phyloP scores from a whole-genome alignment of 2,888 invertebrate species.

The Philereme transversata region DNA sequence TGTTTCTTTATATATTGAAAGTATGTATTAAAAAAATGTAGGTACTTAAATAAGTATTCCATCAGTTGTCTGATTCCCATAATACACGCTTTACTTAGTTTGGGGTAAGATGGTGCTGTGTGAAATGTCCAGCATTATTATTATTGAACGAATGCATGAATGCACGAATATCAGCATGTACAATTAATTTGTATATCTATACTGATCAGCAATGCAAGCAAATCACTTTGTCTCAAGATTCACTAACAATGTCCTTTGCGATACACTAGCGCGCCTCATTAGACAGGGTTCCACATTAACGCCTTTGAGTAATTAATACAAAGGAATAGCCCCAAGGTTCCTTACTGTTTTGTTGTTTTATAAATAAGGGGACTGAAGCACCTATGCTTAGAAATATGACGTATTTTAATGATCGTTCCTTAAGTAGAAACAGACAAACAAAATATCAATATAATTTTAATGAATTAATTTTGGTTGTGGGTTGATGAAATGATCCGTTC shows the following conservation, averaged over 20 bases:
- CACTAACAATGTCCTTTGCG: constrained; percentile 28
- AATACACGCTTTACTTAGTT: too few species aligned
- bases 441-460: too few species aligned
- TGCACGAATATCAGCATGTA: constrained; percentile 2
- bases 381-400: not conserved
- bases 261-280: constrained; percentile 36
- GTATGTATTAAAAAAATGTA: too few species aligned
- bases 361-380: not conserved
- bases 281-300: constrained; percentile 37
- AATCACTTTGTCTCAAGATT: constrained; percentile 24
- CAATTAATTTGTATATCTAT: constrained; percentile 1
- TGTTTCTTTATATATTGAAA: too few species aligned
- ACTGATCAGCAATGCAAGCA: constrained; percentile 12
- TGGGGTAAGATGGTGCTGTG: too few species aligned
- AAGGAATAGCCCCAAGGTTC: constrained; percentile 42
- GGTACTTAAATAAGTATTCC: too few species aligned
- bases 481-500: too few species aligned
- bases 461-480: too few species aligned
- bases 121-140: too few species aligned
- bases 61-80: too few species aligned
- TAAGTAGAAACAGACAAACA: not conserved
- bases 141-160: not conserved
- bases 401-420: not conserved
- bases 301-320: constrained; percentile 49
- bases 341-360: constrained; percentile 33